phyloP scores from a whole-genome alignment of 2,888 invertebrate genomes.

The Pardosa pseudoannulata region DNA sequence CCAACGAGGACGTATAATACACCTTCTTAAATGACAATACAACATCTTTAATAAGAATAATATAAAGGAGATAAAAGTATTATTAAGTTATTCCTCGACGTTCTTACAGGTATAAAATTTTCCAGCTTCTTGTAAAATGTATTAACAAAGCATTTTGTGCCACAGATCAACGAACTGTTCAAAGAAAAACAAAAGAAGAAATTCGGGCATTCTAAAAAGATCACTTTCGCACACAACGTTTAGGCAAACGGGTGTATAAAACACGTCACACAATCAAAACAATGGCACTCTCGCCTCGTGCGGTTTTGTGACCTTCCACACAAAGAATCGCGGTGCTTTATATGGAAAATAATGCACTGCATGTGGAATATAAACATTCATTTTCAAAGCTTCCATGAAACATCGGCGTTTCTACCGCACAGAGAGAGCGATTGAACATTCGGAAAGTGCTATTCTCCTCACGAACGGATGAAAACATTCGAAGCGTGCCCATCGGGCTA shows the following conservation, averaged over 20 bases:
- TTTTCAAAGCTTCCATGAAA: neutral
- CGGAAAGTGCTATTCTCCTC: no score
- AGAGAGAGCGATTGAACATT: neutral
- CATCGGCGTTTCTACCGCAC: neutral
- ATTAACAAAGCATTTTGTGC: neutral
- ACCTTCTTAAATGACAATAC: no score
- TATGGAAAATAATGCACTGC: slow-evolving; percentile 25
- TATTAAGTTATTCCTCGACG: no score
- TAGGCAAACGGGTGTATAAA: slow-evolving; percentile 25
- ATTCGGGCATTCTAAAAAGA: neutral
- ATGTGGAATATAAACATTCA: neutral
- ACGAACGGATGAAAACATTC: no score
- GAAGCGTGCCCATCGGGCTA: no score
- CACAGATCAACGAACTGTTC: neutral
- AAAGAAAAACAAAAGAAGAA: neutral
- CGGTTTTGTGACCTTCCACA: slow-evolving; percentile 22
- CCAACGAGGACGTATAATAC: no score
- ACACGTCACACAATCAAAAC: slow-evolving; percentile 12
- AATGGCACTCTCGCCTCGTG: slow-evolving; percentile 5
- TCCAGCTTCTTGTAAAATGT: no score
- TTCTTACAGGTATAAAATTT: no score
- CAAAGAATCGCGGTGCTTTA: slow-evolving; percentile 35
- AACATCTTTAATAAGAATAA: no score
- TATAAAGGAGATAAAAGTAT: no score
- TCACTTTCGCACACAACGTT: slow-evolving; percentile 20